A percentile compares a stretch with the other conserved stretches of the same genome.
Evolutionary conservation across 2,113 vertebrate genomes (phyloP).

Genomic region (Menidia beryllina): DNA sequence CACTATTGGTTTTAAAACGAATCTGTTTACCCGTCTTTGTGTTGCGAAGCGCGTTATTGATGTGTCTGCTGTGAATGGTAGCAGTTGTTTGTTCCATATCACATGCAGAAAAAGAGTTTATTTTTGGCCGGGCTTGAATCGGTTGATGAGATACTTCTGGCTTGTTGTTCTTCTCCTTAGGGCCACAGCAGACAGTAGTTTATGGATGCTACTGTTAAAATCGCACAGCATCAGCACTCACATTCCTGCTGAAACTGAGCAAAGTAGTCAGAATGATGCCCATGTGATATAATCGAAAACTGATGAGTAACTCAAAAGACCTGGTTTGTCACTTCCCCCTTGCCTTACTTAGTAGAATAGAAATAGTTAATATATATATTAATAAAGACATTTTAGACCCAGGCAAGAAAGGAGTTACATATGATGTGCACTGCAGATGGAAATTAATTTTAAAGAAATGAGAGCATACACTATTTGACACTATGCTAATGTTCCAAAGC

Average conservation of each 20-base stretch:
- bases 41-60: too few species aligned
- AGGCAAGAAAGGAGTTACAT: neutral
- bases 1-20: too few species aligned
- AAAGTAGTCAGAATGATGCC: neutral
- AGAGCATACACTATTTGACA: neutral
- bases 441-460: conserved; percentile 6
- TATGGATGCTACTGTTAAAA: too few species aligned
- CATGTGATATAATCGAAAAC: neutral
- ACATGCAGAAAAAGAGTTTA: too few species aligned
- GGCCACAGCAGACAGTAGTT: neutral
- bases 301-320: neutral
- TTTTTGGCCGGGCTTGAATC: too few species aligned
- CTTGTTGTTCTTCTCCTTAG: neutral
- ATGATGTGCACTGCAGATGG: neutral
- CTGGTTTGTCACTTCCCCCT: neutral
- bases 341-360: too few species aligned
- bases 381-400: too few species aligned
- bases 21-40: too few species aligned
- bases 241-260: neutral
- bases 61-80: too few species aligned
- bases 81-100: too few species aligned
- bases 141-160: too few species aligned
- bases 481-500: conserved; percentile 28
- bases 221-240: neutral
- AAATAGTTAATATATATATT: too few species aligned